Evolutionary conservation across 2,888 invertebrate species (phyloP).

Genomic region (Apodemia hepburni): DNA sequence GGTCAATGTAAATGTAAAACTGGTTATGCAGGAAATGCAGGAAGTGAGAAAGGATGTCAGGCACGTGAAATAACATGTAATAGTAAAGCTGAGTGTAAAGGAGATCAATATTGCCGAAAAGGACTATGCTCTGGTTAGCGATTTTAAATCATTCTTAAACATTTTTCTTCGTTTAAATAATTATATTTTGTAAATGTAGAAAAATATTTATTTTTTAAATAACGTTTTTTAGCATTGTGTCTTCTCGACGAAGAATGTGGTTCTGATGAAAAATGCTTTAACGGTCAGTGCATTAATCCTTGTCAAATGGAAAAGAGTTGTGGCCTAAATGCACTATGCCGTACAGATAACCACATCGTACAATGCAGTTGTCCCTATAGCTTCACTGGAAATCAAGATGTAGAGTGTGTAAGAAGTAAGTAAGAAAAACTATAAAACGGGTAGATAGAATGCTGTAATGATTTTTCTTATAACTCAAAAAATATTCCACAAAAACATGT

Average conservation of each 20-base stretch:
- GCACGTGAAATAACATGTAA: constrained; percentile 87
- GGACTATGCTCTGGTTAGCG: constrained; percentile 87
- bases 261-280: constrained; percentile 87
- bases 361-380: constrained; percentile 91
- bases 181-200: too few species aligned
- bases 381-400: constrained; percentile 91
- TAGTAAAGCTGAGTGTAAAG: constrained; percentile 86
- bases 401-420: constrained; percentile 92
- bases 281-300: constrained; percentile 90
- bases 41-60: constrained; percentile 86
- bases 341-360: constrained; percentile 85
- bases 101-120: constrained; percentile 90
- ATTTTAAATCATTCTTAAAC: background rate
- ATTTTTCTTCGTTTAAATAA: background rate
- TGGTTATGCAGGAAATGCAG: constrained; percentile 89
- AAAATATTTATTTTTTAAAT: background rate
- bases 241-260: constrained; percentile 89
- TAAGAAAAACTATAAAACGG: constrained; percentile 29
- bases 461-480: too few species aligned
- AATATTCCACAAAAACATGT: too few species aligned
- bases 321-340: constrained; percentile 91
- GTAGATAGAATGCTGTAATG: too few species aligned
- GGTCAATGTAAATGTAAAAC: constrained; percentile 89
- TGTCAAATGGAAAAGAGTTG: constrained; percentile 88
- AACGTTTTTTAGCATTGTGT: constrained; percentile 82